Conservation (phyloP, 2,113 vertebrate species). For the Crotalus horridus region DNA sequence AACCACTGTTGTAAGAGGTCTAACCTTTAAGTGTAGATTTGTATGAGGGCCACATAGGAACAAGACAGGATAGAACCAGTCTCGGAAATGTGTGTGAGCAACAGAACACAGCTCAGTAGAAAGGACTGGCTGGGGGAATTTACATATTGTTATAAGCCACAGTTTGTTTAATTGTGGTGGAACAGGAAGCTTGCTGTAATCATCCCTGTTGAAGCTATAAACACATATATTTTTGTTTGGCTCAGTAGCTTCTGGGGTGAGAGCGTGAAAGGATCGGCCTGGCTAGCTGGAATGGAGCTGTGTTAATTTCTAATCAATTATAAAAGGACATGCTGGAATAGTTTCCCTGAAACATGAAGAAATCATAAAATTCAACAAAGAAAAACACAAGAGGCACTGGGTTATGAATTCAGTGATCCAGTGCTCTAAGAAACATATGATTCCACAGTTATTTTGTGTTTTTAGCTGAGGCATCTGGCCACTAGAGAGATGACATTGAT, state of each 20-base stretch:
- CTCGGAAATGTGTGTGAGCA: not conserved
- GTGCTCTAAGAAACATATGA: not conserved
- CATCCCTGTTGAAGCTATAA: not conserved
- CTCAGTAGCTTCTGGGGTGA: not conserved
- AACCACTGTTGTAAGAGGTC: not conserved
- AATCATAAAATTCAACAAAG: not conserved
- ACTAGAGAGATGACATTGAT: not conserved
- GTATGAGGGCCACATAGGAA: not conserved
- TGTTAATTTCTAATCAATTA: not conserved
- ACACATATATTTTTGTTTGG: not conserved
- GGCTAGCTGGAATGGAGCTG: not conserved
- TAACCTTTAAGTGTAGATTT: not conserved
- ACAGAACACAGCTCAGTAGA: not conserved
- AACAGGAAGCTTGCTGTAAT: not conserved
- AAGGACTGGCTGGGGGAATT: not conserved
- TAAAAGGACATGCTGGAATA: not conserved
- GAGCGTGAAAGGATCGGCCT: not conserved
- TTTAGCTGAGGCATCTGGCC: not conserved
- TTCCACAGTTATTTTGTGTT: not conserved
- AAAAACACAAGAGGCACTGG: no score
- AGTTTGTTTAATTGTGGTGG: not conserved
- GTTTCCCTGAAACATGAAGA: not conserved
- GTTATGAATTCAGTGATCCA: not conserved
- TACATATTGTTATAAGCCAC: not conserved
- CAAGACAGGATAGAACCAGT: not conserved